Conservation (phyloP, 2,113 vertebrate genomes). For the Donacobius atricapilla region DNA sequence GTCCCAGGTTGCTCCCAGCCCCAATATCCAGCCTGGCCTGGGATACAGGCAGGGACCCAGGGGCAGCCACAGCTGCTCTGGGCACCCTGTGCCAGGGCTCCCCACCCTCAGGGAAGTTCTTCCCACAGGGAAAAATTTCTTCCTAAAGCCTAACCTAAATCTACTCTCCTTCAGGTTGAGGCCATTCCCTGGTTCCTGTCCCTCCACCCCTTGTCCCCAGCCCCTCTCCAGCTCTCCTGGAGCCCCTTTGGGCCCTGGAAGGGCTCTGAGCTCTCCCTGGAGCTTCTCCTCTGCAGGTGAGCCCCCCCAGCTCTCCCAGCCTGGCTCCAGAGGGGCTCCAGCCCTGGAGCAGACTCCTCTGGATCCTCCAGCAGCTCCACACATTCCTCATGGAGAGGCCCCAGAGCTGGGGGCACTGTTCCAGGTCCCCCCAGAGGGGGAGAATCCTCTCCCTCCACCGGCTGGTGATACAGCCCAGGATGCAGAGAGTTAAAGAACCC, state of each 20-base stretch:
- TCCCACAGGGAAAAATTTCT: rapidly evolving
- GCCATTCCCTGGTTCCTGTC: background rate
- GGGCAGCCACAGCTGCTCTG: background rate
- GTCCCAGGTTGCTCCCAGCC: rapidly evolving
- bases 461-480: background rate
- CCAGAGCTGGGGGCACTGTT: background rate
- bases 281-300: background rate
- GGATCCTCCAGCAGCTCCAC: background rate
- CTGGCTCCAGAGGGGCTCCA: background rate
- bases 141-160: no score
- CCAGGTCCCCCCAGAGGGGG: background rate
- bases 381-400: no score
- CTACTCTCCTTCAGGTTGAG: no score
- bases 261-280: background rate
- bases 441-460: rapidly evolving
- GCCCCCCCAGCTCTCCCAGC: background rate
- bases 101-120: no score
- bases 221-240: background rate
- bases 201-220: background rate
- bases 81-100: background rate
- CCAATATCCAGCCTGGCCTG: rapidly evolving
- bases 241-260: background rate
- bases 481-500: background rate
- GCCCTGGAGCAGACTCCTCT: background rate
- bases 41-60: background rate